Conservation (phyloP, 1,140 invertebrate genomes). For the Drosophila eugracilis region DNA sequence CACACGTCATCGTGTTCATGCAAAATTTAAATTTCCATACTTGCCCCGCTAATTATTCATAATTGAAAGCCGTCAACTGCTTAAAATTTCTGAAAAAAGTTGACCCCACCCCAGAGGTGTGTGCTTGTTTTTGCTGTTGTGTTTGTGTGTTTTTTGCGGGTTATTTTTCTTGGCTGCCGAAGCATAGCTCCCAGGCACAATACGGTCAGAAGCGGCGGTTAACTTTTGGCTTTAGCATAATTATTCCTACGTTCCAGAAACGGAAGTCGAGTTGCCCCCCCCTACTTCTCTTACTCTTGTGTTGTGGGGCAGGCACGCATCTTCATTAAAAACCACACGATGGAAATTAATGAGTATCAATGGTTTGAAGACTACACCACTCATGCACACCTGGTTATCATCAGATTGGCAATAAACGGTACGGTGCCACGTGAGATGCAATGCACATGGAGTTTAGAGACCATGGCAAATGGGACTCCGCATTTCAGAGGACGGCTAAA, state of each 20-base stretch:
- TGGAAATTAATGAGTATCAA: slow-evolving; percentile 75
- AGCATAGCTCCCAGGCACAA: slow-evolving; percentile 44
- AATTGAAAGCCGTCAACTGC: slow-evolving; percentile 64
- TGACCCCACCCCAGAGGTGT: slow-evolving; percentile 31
- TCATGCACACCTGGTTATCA: slow-evolving; percentile 12
- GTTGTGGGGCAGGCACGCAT: slow-evolving; percentile 51
- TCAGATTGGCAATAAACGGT: slow-evolving; percentile 69
- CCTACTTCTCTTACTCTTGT: neutral
- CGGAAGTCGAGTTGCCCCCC: slow-evolving; percentile 15
- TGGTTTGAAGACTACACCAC: no score
- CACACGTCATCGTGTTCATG: neutral
- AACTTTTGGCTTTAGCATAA: slow-evolving; percentile 77
- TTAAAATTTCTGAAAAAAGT: slow-evolving; percentile 48
- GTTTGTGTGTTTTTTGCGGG: slow-evolving; percentile 9
- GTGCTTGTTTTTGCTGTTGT: slow-evolving; percentile 14
- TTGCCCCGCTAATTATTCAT: slow-evolving; percentile 49
- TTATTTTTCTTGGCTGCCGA: slow-evolving; percentile 31
- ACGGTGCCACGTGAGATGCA: slow-evolving; percentile 71
- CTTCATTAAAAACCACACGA: slow-evolving; percentile 79
- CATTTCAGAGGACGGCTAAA: slow-evolving; percentile 4
- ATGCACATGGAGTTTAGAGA: slow-evolving; percentile 75
- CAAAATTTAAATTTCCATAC: no score
- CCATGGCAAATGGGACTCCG: slow-evolving; percentile 52
- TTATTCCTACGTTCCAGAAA: slow-evolving; percentile 46
- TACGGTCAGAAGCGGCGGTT: slow-evolving; percentile 63